phyloP scores from a whole-genome alignment of 2,888 invertebrate species.

The Apodemia mormo region DNA sequence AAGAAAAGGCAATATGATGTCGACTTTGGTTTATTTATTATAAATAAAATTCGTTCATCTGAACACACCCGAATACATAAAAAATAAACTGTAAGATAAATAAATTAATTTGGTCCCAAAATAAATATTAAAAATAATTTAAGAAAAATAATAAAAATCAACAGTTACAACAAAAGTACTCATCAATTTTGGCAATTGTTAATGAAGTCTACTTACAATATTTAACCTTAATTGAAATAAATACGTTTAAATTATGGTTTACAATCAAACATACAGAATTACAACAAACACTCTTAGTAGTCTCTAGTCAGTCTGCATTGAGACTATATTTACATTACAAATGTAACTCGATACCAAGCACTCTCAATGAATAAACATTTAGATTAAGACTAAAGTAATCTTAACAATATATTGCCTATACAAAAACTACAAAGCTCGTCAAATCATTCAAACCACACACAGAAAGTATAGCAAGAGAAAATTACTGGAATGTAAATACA shows the following conservation, averaged over 20 bases:
- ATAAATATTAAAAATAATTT: slow-evolving; percentile 77
- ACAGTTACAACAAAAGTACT: slow-evolving; percentile 72
- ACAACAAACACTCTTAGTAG: slow-evolving; percentile 41
- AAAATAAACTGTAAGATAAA: slow-evolving; percentile 65
- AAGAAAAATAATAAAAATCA: slow-evolving; percentile 69
- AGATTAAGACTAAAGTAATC: slow-evolving; percentile 51
- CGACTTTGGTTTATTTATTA: slow-evolving; percentile 81
- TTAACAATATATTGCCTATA: slow-evolving; percentile 53
- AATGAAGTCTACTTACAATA: slow-evolving; percentile 72
- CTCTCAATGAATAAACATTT: slow-evolving; percentile 60
- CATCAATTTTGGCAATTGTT: slow-evolving; percentile 79
- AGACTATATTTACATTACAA: slow-evolving; percentile 67
- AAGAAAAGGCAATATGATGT: slow-evolving; percentile 69
- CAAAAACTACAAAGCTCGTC: slow-evolving; percentile 68
- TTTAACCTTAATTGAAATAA: slow-evolving; percentile 74
- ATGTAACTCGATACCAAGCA: slow-evolving; percentile 59
- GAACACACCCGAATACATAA: slow-evolving; percentile 77
- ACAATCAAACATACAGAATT: slow-evolving; percentile 62
- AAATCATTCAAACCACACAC: slow-evolving; percentile 66
- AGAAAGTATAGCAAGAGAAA: slow-evolving; percentile 57
- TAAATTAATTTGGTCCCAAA: slow-evolving; percentile 82
- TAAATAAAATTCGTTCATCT: slow-evolving; percentile 76
- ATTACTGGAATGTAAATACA: slow-evolving; percentile 71
- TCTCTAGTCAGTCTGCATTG: slow-evolving; percentile 50
- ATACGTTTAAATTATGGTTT: slow-evolving; percentile 66